Evolutionary conservation across 2,888 invertebrate species (phyloP), one percentile per base, ranked within the genome.

Genomic region (Drosophila putrida): DNA sequence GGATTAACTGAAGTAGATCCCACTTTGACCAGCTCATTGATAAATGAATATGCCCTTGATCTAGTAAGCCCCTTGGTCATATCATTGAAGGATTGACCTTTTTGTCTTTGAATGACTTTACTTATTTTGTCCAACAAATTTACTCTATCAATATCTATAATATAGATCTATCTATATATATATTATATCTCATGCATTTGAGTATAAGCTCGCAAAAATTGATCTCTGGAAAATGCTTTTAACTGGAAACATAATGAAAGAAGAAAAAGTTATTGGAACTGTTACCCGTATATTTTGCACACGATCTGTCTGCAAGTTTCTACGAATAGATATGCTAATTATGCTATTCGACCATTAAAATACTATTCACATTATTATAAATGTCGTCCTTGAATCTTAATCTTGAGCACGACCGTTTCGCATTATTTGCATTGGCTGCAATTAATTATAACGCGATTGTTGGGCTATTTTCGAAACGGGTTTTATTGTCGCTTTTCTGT

Each of bases 351-450:
- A 41, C 41, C 46, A 62, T 62, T 59, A 9, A 75, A 39, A 57
- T 0, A 50, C 50, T 59, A 71, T 61, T 58, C 25, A 47, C 25
- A 74, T 55, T 59, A 59, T 50, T 27, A 38, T 43, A 38, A 64
- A 65, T 35, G 63, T 47, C 15, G 75, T 78, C 77, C 77, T 77
- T 77, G 78, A 78, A 71, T 55, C 39, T 55, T 28, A 59, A 59
- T 60, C 65, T 65, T 77, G 41, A 50, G 31, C 61, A 39, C 57
- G 35, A 75, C 11, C 35, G 35, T 51, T 64, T 75, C 28, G 68
- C 41, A 70, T 60, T 70, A 60, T 72, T 72, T 55, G 47, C 68
- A 59, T 68, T 43, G 47, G 27, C 46, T 73, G 57, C 68, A 72
- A 53, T 60, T 67, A 67, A 67, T 67, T 41, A 49, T 65, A 71